Evolutionary conservation across 2,797 vertebrate species (phyloP).

Genomic region (Phrynocephalus vlangalii): DNA sequence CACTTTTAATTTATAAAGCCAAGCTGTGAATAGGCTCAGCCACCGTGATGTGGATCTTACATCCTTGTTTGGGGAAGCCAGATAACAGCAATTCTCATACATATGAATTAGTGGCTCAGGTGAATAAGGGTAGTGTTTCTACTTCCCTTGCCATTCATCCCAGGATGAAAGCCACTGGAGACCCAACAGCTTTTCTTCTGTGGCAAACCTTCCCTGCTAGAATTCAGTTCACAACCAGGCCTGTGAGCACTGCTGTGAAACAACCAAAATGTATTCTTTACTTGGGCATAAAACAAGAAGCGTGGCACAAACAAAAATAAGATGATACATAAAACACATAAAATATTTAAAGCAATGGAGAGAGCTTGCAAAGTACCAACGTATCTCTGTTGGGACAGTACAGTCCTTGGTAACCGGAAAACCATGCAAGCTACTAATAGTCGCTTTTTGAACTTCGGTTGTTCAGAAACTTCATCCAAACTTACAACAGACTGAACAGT

Average conservation of each 20-base stretch:
- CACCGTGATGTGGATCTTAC: too few relatives aligned
- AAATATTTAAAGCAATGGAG: constrained; percentile 43
- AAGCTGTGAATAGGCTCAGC: not conserved
- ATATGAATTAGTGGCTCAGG: too few relatives aligned
- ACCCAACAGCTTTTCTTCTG: not conserved
- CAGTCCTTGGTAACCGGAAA: constrained; percentile 61
- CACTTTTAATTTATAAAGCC: constrained; percentile 1
- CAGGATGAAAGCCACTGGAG: not conserved
- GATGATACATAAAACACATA: constrained; percentile 8
- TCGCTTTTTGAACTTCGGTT: not conserved
- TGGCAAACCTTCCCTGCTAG: not conserved
- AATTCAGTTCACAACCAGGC: not conserved
- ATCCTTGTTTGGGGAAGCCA: not conserved
- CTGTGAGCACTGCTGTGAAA: constrained; percentile 1
- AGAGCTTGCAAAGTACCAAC: constrained; percentile 18
- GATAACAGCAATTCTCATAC: not conserved
- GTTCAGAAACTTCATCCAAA: not conserved
- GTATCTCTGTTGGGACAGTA: constrained; percentile 54
- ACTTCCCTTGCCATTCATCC: not conserved
- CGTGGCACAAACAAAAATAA: constrained; percentile 46
- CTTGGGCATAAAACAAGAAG: constrained; percentile 38
- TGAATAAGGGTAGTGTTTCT: too few relatives aligned
- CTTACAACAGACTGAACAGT: not conserved
- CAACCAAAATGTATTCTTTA: constrained; percentile 37
- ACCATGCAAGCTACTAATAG: constrained; percentile 57